Conservation (phyloP, 2,797 vertebrate species). For the Enteromius anoplus region DNA sequence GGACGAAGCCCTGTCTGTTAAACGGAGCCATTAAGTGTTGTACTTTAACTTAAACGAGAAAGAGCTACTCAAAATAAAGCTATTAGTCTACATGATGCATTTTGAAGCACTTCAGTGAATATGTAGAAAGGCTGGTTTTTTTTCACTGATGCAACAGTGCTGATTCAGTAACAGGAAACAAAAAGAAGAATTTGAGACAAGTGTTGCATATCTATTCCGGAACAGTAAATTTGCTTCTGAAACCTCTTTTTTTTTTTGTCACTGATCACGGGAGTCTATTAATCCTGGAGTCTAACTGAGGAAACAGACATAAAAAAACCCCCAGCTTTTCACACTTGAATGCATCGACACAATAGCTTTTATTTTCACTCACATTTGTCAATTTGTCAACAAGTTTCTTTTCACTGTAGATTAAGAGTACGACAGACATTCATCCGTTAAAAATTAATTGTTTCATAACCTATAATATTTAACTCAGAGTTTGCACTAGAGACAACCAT, state of each 20-base stretch:
- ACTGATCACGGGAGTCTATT: neutral
- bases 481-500: neutral
- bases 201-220: neutral
- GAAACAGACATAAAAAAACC: conserved; percentile 19
- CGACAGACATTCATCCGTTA: neutral
- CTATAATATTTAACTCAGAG: neutral
- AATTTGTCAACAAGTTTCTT: conserved; percentile 15
- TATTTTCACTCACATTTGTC: conserved; percentile 7
- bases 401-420: neutral
- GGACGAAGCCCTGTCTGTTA: too few species aligned
- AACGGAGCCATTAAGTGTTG: too few species aligned
- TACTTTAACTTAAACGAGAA: neutral
- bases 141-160: conserved; percentile 14
- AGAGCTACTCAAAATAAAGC: neutral
- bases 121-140: neutral
- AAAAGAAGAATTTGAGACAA: conserved; percentile 3
- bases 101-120: neutral
- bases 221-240: neutral
- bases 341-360: conserved; percentile 18
- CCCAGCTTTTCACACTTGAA: neutral
- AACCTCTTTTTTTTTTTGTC: neutral
- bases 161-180: conserved; percentile 64
- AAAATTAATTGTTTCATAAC: conserved; percentile 11
- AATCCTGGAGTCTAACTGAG: conserved; percentile 33
- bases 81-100: too few species aligned